Evolutionary conservation across 2,888 invertebrate genomes (phyloP).

Genomic region (Platypus cylindrus): DNA sequence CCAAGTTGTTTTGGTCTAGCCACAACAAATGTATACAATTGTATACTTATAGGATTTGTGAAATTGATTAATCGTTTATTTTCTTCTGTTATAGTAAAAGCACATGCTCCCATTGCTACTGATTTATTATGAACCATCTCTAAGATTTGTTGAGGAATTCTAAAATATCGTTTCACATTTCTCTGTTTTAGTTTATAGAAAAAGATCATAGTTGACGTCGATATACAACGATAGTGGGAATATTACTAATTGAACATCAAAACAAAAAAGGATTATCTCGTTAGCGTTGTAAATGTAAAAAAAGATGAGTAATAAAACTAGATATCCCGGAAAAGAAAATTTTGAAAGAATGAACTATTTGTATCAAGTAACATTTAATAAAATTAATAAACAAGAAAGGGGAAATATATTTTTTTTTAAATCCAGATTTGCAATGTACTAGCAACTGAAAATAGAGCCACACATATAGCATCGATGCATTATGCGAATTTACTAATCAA

Average conservation of each 20-base stretch:
- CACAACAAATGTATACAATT: slow-evolving; percentile 67
- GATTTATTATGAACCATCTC: slow-evolving; percentile 38
- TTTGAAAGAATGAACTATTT: slow-evolving; percentile 58
- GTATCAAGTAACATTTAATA: slow-evolving; percentile 43
- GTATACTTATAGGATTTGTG: slow-evolving; percentile 63
- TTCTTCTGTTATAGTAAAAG: slow-evolving; percentile 43
- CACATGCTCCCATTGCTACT: slow-evolving; percentile 47
- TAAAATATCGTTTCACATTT: no score
- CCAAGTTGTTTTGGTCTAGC: slow-evolving; percentile 70
- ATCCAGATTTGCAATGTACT: slow-evolving; percentile 22
- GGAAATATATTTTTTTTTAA: slow-evolving; percentile 5
- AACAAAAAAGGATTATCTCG: no score
- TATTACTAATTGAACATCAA: no score
- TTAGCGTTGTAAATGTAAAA: slow-evolving; percentile 43
- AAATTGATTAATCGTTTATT: slow-evolving; percentile 52
- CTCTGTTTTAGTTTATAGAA: no score
- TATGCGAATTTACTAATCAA: slow-evolving; percentile 29
- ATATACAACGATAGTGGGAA: no score
- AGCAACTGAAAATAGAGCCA: slow-evolving; percentile 18
- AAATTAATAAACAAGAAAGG: background rate
- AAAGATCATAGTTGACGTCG: no score
- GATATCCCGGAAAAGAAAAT: slow-evolving; percentile 52
- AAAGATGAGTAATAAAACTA: slow-evolving; percentile 33
- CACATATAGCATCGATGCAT: slow-evolving; percentile 21
- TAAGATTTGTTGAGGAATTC: slow-evolving; percentile 34